Conservation (phyloP, 2,888 invertebrate species). For the Dysmachus trigonus region DNA sequence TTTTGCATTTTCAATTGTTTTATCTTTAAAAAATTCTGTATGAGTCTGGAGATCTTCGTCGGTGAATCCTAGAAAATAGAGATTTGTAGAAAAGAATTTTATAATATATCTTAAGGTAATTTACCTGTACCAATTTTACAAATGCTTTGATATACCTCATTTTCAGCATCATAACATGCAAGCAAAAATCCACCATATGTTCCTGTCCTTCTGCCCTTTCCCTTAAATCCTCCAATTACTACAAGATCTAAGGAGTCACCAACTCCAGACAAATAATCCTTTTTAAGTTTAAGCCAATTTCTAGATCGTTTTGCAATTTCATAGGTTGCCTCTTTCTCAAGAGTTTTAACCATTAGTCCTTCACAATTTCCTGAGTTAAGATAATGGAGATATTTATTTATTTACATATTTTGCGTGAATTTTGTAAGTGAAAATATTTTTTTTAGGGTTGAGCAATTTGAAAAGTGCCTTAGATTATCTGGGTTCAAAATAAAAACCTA, state of each 20-base stretch:
- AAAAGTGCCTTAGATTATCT: too few relatives aligned
- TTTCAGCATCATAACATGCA: constrained; percentile 89
- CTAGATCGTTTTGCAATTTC: constrained; percentile 95
- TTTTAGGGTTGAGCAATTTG: too few relatives aligned
- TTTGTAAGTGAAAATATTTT: not conserved
- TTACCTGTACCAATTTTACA: constrained; percentile 78
- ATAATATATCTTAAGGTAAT: constrained; percentile 72
- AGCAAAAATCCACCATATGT: constrained; percentile 94
- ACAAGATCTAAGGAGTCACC: constrained; percentile 97
- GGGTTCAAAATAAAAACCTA: too few relatives aligned
- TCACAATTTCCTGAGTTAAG: constrained; percentile 86
- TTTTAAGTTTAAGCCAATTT: constrained; percentile 96
- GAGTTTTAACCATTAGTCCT: constrained; percentile 97
- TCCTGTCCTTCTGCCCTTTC: constrained; percentile 93
- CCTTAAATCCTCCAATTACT: constrained; percentile 93
- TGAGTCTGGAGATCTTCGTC: constrained; percentile 87
- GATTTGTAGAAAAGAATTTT: not conserved
- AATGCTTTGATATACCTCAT: constrained; percentile 91
- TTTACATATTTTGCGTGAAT: too few relatives aligned
- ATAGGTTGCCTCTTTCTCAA: constrained; percentile 86
- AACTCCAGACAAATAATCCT: constrained; percentile 95
- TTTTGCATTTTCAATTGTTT: constrained; percentile 79
- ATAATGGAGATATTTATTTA: constrained; percentile 19
- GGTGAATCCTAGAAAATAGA: constrained; percentile 79
- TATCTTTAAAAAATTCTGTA: constrained; percentile 77